Evolutionary conservation across 2,113 vertebrate genomes (phyloP), one percentile per base, ranked within the genome.

Genomic region (Mustela nigripes): DNA sequence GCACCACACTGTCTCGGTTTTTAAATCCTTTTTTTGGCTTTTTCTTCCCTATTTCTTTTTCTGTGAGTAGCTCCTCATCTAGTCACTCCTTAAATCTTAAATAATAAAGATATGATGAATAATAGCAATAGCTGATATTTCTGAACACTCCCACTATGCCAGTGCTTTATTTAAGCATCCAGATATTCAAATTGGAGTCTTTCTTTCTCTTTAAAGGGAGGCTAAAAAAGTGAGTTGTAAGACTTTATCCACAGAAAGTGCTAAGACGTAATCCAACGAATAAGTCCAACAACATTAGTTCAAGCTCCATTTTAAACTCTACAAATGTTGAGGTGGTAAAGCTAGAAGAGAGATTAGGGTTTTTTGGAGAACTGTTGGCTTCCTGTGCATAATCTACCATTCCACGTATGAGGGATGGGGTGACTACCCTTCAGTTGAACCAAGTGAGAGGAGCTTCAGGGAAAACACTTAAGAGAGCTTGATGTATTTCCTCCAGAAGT

Each of bases 141-240:
- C 31, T 85, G 50, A 82, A 89, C 2, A 50, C 21, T 58, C 21
- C 14, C 4, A 71, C 36, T 76, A 48, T 91, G n/a, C 7, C 50
- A 95, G 53, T 91, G 26, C 31, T 89, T 83, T 79, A 89, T 62
- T 71, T 85, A 95, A 74, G 10, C 15, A 94, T 86, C n/a, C 16
- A 78, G 31, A 65, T 95, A 82, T 28, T 82, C 76, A 96, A 82
- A 33, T 94, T 53, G 10, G 12, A 63, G 18, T 24, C 50, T 28
- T 91, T 63, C 11, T 84, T 39, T 89, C 28, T 94, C 9, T 93
- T 80, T 94, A 84, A 92, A 19, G 18, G 7, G 33, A 95, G 21
- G 10, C 9, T 96, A 88, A 78, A 63, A 48, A 74, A 71, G 5
- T 85, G 31, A 95, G 14, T 5, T 42, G 1, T 11, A 92, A 69